A percentile compares a stretch with the other conserved stretches of the same genome.
Conservation (phyloP, 2,797 vertebrate genomes). For the Xenentodon cancila region DNA sequence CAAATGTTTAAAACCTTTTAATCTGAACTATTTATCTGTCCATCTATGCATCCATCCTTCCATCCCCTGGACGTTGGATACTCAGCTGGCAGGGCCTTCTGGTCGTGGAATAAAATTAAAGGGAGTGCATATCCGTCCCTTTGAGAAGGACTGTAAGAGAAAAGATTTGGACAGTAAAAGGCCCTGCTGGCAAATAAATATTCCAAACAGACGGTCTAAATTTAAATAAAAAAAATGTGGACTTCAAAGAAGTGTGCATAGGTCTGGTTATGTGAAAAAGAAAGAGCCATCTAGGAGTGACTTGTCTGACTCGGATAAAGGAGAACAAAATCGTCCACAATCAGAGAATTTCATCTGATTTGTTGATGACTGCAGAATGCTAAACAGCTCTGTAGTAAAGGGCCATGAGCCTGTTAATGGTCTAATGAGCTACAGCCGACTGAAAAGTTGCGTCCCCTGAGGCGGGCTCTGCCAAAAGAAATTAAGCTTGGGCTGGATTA, state of each 20-base stretch:
- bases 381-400: constrained; percentile 63
- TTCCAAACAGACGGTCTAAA: constrained; percentile 53
- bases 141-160: constrained; percentile 33
- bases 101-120: constrained; percentile 37
- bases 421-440: constrained; percentile 69
- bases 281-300: constrained; percentile 27
- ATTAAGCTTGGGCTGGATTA: constrained; percentile 70
- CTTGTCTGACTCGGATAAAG: constrained; percentile 21
- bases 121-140: constrained; percentile 46
- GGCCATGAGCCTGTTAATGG: constrained; percentile 63
- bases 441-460: constrained; percentile 61
- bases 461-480: constrained; percentile 66
- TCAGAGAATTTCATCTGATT: constrained; percentile 43
- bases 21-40: too few species aligned
- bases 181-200: constrained; percentile 50
- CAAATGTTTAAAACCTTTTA: too few species aligned
- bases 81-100: constrained; percentile 28
- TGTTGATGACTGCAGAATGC: constrained; percentile 57
- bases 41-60: too few species aligned
- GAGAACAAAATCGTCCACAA: constrained; percentile 37
- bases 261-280: constrained; percentile 13
- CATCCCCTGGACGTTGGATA: too few species aligned
- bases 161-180: constrained; percentile 52
- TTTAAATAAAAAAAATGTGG: constrained; percentile 42
- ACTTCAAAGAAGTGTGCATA: constrained; percentile 27